Percentiles rank a stretch among this genome's conserved stretches.
Conservation (phyloP, 2,113 vertebrate genomes). For the Corvus hawaiiensis region DNA sequence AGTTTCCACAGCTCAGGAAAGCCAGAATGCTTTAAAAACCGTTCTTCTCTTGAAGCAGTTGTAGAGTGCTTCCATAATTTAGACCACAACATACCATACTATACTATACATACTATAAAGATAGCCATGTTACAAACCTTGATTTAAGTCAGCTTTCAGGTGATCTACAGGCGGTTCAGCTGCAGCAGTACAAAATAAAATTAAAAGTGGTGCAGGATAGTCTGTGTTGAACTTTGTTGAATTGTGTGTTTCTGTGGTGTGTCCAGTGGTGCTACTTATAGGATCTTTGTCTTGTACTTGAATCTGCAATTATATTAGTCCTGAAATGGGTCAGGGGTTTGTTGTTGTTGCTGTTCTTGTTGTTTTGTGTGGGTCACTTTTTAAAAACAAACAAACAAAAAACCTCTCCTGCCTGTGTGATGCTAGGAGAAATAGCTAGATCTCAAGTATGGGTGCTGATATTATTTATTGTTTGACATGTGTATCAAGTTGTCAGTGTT, state of each 20-base stretch:
- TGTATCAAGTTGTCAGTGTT: background rate
- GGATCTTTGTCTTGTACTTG: background rate
- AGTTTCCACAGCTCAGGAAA: background rate
- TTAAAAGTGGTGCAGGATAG: background rate
- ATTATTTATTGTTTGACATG: background rate
- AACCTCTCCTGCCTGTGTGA: background rate
- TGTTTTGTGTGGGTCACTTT: background rate
- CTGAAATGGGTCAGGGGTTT: background rate
- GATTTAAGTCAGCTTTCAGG: background rate
- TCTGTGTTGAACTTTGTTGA: background rate
- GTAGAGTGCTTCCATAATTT: background rate
- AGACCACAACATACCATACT: background rate
- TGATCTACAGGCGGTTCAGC: background rate
- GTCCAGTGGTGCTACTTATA: background rate
- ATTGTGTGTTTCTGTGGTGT: background rate
- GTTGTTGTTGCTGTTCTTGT: background rate
- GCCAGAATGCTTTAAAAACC: background rate
- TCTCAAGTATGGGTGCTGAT: background rate
- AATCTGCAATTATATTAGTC: background rate
- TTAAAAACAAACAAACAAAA: background rate
- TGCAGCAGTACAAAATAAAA: background rate
- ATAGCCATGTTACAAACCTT: background rate
- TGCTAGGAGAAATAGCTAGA: background rate
- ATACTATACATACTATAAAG: background rate
- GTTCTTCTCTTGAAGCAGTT: background rate